Conservation (phyloP, 2,888 invertebrate genomes). For the Nasonia oneida region DNA sequence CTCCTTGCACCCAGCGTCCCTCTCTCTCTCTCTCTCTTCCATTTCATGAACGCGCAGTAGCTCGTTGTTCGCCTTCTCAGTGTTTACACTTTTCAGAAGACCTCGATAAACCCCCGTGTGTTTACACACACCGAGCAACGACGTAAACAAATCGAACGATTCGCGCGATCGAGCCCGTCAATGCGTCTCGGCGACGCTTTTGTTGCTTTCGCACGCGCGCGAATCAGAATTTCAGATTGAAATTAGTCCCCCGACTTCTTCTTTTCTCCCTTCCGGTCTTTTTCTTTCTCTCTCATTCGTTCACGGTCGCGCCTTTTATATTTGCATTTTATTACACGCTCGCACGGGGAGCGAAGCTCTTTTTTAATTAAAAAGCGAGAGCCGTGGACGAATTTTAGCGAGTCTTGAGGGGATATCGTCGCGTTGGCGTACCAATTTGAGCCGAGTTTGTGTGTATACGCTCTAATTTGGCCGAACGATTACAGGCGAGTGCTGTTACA, state of each 20-base stretch:
- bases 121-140: background rate
- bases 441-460: background rate
- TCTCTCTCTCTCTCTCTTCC: background rate
- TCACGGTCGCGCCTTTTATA: slow-evolving; percentile 34
- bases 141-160: background rate
- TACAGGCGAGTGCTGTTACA: background rate
- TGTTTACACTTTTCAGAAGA: background rate
- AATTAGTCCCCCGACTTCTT: background rate
- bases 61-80: background rate
- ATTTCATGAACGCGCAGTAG: background rate
- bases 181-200: background rate
- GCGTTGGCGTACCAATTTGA: background rate
- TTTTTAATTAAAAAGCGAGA: slow-evolving; percentile 44
- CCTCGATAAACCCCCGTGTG: background rate
- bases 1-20: background rate
- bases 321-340: slow-evolving; percentile 41
- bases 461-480: too few relatives aligned
- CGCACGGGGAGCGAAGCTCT: background rate
- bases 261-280: slow-evolving; percentile 6
- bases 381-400: background rate
- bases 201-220: slow-evolving; percentile 8
- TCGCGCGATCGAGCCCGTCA: background rate
- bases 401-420: background rate
- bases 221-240: slow-evolving; percentile 55
- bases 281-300: background rate